Conservation (phyloP, 2,888 invertebrate species). For the Cyclophora punctaria region DNA sequence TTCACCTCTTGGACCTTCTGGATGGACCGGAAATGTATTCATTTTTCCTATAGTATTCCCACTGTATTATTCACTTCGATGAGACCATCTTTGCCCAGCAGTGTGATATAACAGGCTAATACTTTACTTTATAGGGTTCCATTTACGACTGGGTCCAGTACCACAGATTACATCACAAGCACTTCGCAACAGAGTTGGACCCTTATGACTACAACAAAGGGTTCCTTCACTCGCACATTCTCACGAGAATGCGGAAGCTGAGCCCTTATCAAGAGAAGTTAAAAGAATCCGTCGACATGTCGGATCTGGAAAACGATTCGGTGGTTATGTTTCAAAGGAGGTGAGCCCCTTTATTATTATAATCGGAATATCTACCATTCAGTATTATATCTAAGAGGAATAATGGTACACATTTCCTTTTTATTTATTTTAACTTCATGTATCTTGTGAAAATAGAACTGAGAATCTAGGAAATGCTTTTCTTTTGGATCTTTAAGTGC, state of each 20-base stretch:
- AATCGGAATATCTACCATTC: no score
- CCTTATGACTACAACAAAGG: slow-evolving; percentile 87
- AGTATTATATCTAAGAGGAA: no score
- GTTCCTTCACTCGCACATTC: slow-evolving; percentile 86
- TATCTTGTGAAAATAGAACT: no score
- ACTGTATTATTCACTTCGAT: no score
- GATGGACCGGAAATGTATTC: no score
- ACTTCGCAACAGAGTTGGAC: slow-evolving; percentile 84
- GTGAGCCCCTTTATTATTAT: slow-evolving; percentile 54
- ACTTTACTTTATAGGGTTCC: slow-evolving; percentile 76
- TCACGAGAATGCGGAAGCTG: slow-evolving; percentile 79
- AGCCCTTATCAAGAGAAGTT: slow-evolving; percentile 79
- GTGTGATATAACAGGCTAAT: no score
- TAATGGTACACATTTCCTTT: no score
- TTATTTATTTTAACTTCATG: no score
- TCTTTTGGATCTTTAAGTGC: no score
- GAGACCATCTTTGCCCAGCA: background rate
- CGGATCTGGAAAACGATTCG: slow-evolving; percentile 84
- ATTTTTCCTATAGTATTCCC: no score
- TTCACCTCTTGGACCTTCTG: no score
- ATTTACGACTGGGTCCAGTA: slow-evolving; percentile 89
- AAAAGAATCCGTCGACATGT: slow-evolving; percentile 82
- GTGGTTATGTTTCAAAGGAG: slow-evolving; percentile 88
- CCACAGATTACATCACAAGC: slow-evolving; percentile 88
- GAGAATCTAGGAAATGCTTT: no score